These are phyloP conservation scores for Etheostoma cragini DNA, from an alignment of 2,113 vertebrate species.

Conservation along the genomic window DNA sequence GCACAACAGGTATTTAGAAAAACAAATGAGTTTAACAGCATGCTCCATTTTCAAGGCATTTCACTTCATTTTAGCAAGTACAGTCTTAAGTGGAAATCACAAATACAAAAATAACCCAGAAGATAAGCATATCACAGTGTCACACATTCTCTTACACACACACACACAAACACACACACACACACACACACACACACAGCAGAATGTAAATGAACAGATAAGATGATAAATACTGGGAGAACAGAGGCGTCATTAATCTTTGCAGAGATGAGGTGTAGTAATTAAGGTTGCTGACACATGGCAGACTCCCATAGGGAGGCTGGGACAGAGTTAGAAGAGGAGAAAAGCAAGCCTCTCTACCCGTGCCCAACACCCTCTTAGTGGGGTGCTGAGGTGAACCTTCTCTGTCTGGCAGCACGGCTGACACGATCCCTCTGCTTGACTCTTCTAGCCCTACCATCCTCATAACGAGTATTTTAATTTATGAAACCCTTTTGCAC, in stretches of 20 bases:
- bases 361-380: constrained; percentile 59
- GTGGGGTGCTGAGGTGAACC: constrained; percentile 68
- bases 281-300: constrained; percentile 77
- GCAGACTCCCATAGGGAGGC: constrained; percentile 67
- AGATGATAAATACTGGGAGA: constrained; percentile 66
- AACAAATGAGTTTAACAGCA: constrained; percentile 72
- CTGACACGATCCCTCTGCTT: constrained; percentile 34
- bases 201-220: constrained; percentile 69
- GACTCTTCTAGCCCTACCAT: constrained; percentile 3
- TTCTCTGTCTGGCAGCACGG: constrained; percentile 46
- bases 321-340: constrained; percentile 64
- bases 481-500: not conserved
- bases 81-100: constrained; percentile 37
- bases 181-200: constrained; percentile 22
- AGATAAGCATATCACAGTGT: not conserved
- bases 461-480: constrained; percentile 20
- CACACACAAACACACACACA: not conserved
- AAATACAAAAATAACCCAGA: constrained; percentile 21
- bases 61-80: constrained; percentile 43
- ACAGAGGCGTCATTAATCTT: constrained; percentile 73
- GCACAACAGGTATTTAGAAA: constrained; percentile 70
- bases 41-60: constrained; percentile 52
- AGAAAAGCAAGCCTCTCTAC: constrained; percentile 62
- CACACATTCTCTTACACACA: not conserved
- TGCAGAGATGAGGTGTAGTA: constrained; percentile 74